Conservation (phyloP, 1,140 invertebrate genomes). For the Drosophila dunni region DNA sequence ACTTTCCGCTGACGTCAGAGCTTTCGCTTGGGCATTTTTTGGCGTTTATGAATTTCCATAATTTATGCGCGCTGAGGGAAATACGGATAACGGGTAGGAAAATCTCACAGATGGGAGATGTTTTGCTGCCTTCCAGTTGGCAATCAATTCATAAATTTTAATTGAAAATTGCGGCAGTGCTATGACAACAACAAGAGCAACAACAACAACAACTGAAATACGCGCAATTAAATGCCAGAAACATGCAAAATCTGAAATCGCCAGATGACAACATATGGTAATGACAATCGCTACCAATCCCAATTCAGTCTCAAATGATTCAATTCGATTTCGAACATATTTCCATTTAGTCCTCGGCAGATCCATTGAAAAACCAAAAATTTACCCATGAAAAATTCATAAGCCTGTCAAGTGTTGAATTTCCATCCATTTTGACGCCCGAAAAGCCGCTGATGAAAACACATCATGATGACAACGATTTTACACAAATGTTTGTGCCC, state of each 20-base stretch:
- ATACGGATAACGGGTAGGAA: conserved; percentile 11
- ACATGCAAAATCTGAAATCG: conserved; percentile 34
- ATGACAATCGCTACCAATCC: conserved; percentile 9
- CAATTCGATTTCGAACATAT: conserved; percentile 34
- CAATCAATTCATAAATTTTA: conserved; percentile 75
- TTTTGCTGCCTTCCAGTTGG: conserved; percentile 22
- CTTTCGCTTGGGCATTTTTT: conserved; percentile 10
- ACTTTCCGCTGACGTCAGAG: not conserved
- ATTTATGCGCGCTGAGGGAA: conserved; percentile 56
- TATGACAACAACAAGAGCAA: not conserved
- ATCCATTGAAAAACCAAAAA: conserved; percentile 20
- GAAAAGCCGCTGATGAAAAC: conserved; percentile 10
- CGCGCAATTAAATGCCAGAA: conserved; percentile 70
- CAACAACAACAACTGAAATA: conserved; percentile 12
- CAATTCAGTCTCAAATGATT: conserved; percentile 25
- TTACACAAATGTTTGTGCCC: conserved; percentile 49
- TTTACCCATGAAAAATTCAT: conserved; percentile 57
- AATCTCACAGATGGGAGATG: conserved; percentile 21
- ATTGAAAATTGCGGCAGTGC: conserved; percentile 65
- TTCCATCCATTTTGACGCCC: conserved; percentile 30
- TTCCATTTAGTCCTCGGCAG: conserved; percentile 24
- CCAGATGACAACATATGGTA: conserved; percentile 45
- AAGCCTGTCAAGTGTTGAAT: conserved; percentile 46
- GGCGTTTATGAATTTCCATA: conserved; percentile 59
- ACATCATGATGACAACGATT: conserved; percentile 14